Percentiles rank a stretch among this genome's conserved stretches.
Conservation (phyloP, 1,140 invertebrate species). For the Tribolium madens region DNA sequence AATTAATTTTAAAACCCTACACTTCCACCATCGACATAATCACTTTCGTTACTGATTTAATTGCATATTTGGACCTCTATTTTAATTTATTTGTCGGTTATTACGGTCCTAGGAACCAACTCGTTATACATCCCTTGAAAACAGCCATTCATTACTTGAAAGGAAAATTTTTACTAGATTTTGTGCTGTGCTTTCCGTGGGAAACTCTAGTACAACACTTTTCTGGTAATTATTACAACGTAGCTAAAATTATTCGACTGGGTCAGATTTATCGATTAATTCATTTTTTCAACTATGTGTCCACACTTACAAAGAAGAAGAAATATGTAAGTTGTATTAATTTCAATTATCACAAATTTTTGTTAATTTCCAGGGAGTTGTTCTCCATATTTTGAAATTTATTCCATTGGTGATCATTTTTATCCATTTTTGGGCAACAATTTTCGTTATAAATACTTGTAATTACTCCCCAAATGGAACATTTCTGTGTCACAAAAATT, state of each 20-base stretch:
- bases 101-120: slow-evolving; percentile 66
- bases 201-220: slow-evolving; percentile 62
- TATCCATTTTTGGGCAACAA: slow-evolving; percentile 65
- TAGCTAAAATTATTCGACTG: slow-evolving; percentile 64
- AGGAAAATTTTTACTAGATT: slow-evolving; percentile 64
- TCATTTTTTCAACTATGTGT: slow-evolving; percentile 57
- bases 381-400: slow-evolving; percentile 67
- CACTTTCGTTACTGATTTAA: slow-evolving; percentile 62
- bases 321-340: slow-evolving; percentile 54
- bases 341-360: neutral
- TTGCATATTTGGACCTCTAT: slow-evolving; percentile 67
- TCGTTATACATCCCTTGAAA: slow-evolving; percentile 67
- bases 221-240: neutral
- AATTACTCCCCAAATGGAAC: slow-evolving; percentile 59
- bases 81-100: slow-evolving; percentile 67
- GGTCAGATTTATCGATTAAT: slow-evolving; percentile 66
- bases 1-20: slow-evolving; percentile 60
- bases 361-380: slow-evolving; percentile 63
- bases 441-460: slow-evolving; percentile 65
- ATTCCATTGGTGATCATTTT: slow-evolving; percentile 65
- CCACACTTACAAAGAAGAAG: neutral
- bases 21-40: slow-evolving; percentile 61
- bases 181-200: slow-evolving; percentile 67
- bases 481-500: slow-evolving; percentile 43
- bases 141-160: slow-evolving; percentile 66